Evolutionary conservation across 2,888 invertebrate species (phyloP).

Genomic region (Aproaerema taeniolella): DNA sequence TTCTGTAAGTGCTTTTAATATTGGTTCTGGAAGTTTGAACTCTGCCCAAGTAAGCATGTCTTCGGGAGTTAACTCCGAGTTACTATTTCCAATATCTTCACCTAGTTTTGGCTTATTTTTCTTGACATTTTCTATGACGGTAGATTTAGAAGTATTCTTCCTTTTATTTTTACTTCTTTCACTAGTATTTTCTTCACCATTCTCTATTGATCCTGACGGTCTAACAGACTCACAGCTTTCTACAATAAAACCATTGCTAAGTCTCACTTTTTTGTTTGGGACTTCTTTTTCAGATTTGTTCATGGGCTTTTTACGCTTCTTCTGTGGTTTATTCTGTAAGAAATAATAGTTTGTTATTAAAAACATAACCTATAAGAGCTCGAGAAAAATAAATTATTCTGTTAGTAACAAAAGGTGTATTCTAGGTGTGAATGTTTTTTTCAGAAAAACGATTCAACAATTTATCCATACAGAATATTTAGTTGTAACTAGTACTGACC

Average conservation of each 20-base stretch:
- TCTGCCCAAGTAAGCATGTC: constrained; percentile 81
- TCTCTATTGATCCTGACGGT: too few species aligned
- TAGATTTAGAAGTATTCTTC: constrained; percentile 9
- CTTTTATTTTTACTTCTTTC: constrained; percentile 1
- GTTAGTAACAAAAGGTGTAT: too few species aligned
- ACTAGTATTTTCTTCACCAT: constrained; percentile 21
- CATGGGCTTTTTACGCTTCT: constrained; percentile 30
- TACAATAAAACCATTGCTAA: constrained; percentile 57
- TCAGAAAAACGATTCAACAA: too few species aligned
- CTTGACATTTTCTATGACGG: constrained; percentile 22
- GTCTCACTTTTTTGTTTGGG: constrained; percentile 41
- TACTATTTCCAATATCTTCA: constrained; percentile 33
- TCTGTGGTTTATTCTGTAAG: constrained; percentile 27
- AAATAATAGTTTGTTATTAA: neutral
- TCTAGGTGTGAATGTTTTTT: too few species aligned
- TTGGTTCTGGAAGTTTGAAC: constrained; percentile 81
- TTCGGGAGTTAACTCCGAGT: constrained; percentile 44
- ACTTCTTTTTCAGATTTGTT: constrained; percentile 32
- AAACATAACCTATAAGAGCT: constrained; percentile 5
- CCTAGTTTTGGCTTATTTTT: constrained; percentile 45
- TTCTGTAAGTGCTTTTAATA: constrained; percentile 86
- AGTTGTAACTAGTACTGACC: too few species aligned
- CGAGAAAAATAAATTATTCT: too few species aligned
- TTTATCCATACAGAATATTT: too few species aligned
- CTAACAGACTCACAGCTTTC: constrained; percentile 39